Base-by-base conservation (phyloP, 2,888 invertebrate species). In the Synanthedon andrenaeformis region DNA sequence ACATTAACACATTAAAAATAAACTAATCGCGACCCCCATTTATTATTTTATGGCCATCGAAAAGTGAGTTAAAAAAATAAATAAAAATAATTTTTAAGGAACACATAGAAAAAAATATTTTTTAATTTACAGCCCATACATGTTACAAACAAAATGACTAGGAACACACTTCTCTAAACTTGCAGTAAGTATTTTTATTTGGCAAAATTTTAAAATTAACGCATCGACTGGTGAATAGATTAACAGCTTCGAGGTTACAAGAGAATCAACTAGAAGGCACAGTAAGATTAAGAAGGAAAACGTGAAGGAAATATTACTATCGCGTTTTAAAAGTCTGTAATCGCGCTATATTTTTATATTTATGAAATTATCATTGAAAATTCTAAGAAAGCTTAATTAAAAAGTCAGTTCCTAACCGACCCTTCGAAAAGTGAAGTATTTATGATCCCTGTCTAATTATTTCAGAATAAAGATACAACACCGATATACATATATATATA, bases 211-310 rank as follows among this genome's bases (percentile, higher is more conserved):
- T 45, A 3, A 45, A 45, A 45, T 45, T 45, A 13, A 45, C 8
- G 14, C 6, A 45, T 45, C 14, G 45, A 35, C 10, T 10, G 35
- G 10, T 35, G 35, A 35, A 6, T 8, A 35, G 35, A 35, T 35
- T 10, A 35, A 35, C 35, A 35, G 35, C 35, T 35, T 35, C 35
- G 10, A 35, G 35, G 35, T 8, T 35, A 35, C 35, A 35, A 10
- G 69, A 74, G 63, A 72, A 74, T 76, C 77, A 79, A 76, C 77
- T 83, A 84, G 85, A 86, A 85, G 86, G 84, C 85, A 86, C 84
- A 81, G 80, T 82, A 79, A 13, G 17, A 49, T 79, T 81, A 73
- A 76, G 69, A 73, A 75, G 69, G 64, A 72, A 76, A 74, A 64
- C 55, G 68, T 61, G 62, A 63, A 66, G 69, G 35, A 54, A 8